Percentiles rank a stretch among this genome's conserved stretches.
phyloP scores from a whole-genome alignment of 1,140 invertebrate species.

The Drosophila mayri region DNA sequence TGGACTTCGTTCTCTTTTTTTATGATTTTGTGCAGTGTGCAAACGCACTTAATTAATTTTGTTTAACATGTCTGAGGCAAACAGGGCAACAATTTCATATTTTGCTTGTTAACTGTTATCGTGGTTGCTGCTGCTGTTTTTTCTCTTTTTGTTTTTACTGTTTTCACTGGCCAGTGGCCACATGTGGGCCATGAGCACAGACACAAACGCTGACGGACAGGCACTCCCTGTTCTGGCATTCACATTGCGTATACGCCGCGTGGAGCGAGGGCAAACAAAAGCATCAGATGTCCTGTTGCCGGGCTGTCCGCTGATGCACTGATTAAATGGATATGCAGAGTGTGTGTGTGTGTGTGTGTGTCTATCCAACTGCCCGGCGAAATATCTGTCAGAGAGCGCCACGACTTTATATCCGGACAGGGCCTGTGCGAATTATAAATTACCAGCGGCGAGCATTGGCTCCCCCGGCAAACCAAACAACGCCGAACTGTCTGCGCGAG shows the following conservation, averaged over 20 bases:
- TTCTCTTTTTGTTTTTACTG: conserved; percentile 17
- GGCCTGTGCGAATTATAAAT: conserved; percentile 70
- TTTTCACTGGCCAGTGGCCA: conserved; percentile 22
- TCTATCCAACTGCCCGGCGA: conserved; percentile 56
- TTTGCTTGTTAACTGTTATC: conserved; percentile 71
- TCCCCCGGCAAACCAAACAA: conserved; percentile 12
- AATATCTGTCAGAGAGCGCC: conserved; percentile 38
- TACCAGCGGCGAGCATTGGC: conserved; percentile 34
- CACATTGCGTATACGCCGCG: conserved; percentile 53
- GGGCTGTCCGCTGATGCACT: conserved; percentile 50
- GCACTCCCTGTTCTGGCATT: conserved; percentile 4
- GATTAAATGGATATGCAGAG: conserved; percentile 77
- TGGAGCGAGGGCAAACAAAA: conserved; percentile 52
- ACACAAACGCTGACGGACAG: neutral
- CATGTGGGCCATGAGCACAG: conserved; percentile 14
- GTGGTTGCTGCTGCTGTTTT: conserved; percentile 29
- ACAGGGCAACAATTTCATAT: conserved; percentile 70
- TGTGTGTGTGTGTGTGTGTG: conserved; percentile 46
- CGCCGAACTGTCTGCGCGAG: neutral
- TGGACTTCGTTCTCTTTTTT: conserved; percentile 10
- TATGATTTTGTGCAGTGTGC: conserved; percentile 30
- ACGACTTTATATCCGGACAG: conserved; percentile 31
- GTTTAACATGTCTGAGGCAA: conserved; percentile 60
- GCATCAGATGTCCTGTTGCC: conserved; percentile 34
- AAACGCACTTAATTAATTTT: conserved; percentile 77